Base-by-base conservation (phyloP, 2,888 invertebrate genomes). In the Spilarctia lutea region DNA sequence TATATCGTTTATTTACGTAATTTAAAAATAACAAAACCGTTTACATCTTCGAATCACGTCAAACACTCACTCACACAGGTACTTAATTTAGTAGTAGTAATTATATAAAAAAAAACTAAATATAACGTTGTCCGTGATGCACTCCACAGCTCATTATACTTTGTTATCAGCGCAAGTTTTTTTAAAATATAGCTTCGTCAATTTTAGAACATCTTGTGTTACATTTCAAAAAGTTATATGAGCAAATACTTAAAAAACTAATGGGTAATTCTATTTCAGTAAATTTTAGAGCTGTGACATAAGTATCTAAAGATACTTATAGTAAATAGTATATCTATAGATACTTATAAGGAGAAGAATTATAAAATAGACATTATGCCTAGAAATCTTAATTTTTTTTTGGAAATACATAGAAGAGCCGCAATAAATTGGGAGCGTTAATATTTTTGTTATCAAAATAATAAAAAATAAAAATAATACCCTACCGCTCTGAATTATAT, bases 1-100 rank as follows among this genome's bases (percentile, higher is more conserved):
- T 42, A 24, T 39, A 66, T 67, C 24, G 60, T 72, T 72, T 72
- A 72, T 56, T 72, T 72, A 67, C 67, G 56, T 67, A 68, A 33
- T 60, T 67, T 67, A 33, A 72, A 7, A 45, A 27, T 60, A 66
- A 30, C 30, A 33, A 52, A 69, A 24, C 45, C 35, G 33, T 69
- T 39, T 56, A 39, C 52, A 39, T 35, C 69, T 56, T 35, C 35
- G n/a, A 35, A 27, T 60, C 30, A 56, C 33, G 30, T 56, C 39
- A 67, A 67, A 33, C 45, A 68, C 72, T 56, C 66, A 72, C 56
- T 63, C 63, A 42, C 56, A 35, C n/a, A 65, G 42, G 30, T 56
- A 67, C 67, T 52, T 72, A 67, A 8, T 27, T 56, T 72, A 60
- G 60, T 56, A 30, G 56, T 60, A 42, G 7, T 16, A 35, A 18